A percentile compares a stretch with the other conserved stretches of the same genome.
These are phyloP conservation scores for Drosophila incognita DNA, from an alignment of 2,888 invertebrate genomes.

Conservation along the genomic window DNA sequence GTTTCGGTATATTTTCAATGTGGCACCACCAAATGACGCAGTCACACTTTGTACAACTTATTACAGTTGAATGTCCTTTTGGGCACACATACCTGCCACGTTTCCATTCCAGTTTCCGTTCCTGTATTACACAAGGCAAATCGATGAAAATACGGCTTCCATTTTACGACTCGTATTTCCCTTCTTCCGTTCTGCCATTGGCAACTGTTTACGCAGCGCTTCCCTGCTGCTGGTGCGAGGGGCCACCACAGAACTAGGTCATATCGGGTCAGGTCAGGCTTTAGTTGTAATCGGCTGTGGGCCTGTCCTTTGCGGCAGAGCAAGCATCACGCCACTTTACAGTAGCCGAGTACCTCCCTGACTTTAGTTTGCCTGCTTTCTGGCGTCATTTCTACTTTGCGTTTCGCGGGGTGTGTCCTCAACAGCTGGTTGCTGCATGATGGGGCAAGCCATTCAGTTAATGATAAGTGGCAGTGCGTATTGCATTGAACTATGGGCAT, in stretches of 20 bases:
- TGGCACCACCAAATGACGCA: conserved; percentile 30
- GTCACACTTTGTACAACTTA: conserved; percentile 1
- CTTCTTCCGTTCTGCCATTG: background rate
- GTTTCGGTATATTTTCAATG: background rate
- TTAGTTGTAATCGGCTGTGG: conserved; percentile 2
- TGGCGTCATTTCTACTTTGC: conserved; percentile 56
- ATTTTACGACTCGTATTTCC: conserved; percentile 55
- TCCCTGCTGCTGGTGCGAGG: conserved; percentile 23
- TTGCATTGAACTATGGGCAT: background rate
- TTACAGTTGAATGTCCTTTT: conserved; percentile 69
- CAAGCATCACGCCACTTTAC: conserved; percentile 60
- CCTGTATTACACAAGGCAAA: conserved; percentile 39
- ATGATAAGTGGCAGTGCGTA: conserved; percentile 13
- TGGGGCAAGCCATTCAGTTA: conserved; percentile 43
- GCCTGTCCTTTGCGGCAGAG: conserved; percentile 8
- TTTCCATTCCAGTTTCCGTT: conserved; percentile 5
- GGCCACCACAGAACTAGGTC: conserved; percentile 66
- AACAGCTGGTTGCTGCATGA: background rate
- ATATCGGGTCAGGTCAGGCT: conserved; percentile 55
- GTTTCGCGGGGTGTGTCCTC: conserved; percentile 34
- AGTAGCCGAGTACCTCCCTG: conserved; percentile 2
- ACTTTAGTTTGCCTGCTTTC: conserved; percentile 17
- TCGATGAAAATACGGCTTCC: conserved; percentile 64
- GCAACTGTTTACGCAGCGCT: conserved; percentile 43
- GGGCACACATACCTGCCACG: conserved; percentile 11